Evolutionary conservation across 2,113 vertebrate genomes (phyloP).

Genomic region (Embiotoca jacksoni): DNA sequence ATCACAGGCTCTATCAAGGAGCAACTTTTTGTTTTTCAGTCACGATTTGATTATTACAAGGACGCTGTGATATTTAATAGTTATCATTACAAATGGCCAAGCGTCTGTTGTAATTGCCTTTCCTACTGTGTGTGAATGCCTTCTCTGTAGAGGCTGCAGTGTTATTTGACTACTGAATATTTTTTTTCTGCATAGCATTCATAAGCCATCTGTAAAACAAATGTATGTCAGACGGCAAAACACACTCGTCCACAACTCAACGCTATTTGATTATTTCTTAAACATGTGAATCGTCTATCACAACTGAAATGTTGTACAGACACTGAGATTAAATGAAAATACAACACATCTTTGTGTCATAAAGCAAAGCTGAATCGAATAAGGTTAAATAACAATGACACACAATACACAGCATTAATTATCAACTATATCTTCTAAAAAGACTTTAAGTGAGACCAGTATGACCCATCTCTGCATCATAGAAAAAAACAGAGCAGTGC

Average conservation of each 20-base stretch:
- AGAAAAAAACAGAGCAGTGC: too few relatives aligned
- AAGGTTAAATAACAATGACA: neutral
- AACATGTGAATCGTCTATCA: neutral
- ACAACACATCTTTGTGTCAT: too few relatives aligned
- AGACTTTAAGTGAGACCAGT: too few relatives aligned
- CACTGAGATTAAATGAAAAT: too few relatives aligned
- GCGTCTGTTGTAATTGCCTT: neutral
- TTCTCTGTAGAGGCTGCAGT: neutral
- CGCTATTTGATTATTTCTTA: neutral
- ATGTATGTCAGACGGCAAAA: neutral
- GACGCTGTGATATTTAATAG: neutral
- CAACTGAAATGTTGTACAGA: too few relatives aligned
- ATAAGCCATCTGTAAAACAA: neutral
- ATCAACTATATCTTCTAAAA: too few relatives aligned
- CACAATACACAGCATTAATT: too few relatives aligned
- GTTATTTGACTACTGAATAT: neutral
- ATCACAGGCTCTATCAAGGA: neutral
- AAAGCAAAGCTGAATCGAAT: fast-evolving
- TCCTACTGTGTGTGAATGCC: neutral
- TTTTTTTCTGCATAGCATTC: neutral
- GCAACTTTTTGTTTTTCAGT: neutral
- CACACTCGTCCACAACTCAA: neutral
- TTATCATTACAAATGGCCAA: neutral
- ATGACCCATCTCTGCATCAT: too few relatives aligned
- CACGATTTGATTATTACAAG: neutral